These are phyloP conservation scores for Linurgus olivaceus DNA, from an alignment of 2,797 vertebrate genomes.

Conservation along the genomic window DNA sequence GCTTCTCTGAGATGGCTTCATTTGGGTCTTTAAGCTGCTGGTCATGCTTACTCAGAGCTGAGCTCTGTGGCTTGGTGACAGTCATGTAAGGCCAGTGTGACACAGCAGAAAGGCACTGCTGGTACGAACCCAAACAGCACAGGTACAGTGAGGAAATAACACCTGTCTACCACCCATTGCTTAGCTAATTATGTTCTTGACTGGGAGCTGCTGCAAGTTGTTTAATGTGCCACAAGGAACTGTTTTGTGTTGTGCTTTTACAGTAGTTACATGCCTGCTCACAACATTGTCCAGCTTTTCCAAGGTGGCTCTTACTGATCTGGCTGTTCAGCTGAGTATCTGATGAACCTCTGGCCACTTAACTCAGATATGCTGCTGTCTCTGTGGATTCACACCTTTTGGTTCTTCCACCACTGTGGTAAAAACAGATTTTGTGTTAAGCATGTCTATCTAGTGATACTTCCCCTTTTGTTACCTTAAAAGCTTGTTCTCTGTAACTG, in stretches of 20 bases:
- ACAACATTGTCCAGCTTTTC: not conserved
- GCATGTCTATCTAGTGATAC: not conserved
- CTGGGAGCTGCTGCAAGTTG: not conserved
- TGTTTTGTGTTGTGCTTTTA: not conserved
- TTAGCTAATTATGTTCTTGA: not conserved
- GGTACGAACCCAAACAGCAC: not conserved
- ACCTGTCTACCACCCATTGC: not conserved
- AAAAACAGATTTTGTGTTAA: not conserved
- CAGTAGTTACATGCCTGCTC: not conserved
- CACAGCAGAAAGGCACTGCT: not conserved
- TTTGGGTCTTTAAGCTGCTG: not conserved
- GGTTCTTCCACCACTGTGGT: not conserved
- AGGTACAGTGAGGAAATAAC: not conserved
- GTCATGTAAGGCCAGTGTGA: rapidly evolving
- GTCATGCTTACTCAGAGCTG: not conserved
- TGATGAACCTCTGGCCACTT: not conserved
- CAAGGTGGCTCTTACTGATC: not conserved
- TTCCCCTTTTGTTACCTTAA: not conserved
- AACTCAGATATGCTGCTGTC: not conserved
- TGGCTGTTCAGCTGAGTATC: not conserved
- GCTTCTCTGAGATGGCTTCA: not conserved
- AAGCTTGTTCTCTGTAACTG: not conserved
- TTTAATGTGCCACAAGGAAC: not conserved
- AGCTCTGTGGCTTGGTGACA: not conserved
- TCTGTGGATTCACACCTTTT: not conserved